Evolutionary conservation across 2,113 vertebrate species (phyloP).

Genomic region (Chaetorhynchus papuensis): DNA sequence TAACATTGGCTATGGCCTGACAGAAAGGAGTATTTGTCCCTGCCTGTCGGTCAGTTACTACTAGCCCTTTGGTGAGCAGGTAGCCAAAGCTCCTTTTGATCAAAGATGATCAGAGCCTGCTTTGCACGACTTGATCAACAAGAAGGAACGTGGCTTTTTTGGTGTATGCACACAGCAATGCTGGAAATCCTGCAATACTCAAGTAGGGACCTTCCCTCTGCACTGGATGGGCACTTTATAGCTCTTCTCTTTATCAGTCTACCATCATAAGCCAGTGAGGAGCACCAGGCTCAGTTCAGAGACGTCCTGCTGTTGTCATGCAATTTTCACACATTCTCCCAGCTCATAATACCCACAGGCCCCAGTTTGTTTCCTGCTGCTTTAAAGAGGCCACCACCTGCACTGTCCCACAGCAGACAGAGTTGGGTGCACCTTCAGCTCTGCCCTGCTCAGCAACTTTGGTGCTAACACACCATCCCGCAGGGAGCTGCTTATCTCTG

Average conservation of each 20-base stretch:
- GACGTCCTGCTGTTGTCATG: neutral
- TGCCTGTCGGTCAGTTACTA: neutral
- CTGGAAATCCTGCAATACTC: constrained; percentile 32
- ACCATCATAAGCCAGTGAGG: neutral
- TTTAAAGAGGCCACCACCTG: neutral
- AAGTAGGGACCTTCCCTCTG: neutral
- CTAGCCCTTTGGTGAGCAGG: neutral
- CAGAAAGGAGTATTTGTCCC: neutral
- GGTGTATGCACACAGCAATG: neutral
- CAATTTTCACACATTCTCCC: neutral
- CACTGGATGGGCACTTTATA: neutral
- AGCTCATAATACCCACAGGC: neutral
- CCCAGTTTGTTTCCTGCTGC: neutral
- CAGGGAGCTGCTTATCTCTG: constrained; percentile 1
- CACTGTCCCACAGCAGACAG: neutral
- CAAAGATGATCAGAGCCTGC: neutral
- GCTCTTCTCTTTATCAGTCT: neutral
- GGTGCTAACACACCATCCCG: constrained; percentile 53
- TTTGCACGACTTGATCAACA: neutral
- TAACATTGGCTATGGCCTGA: neutral
- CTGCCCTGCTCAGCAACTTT: constrained; percentile 8
- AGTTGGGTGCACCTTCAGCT: neutral
- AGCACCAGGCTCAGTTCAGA: neutral
- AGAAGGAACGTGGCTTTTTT: neutral
- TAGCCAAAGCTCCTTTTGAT: neutral